phyloP scores from a whole-genome alignment of 1,140 invertebrate genomes.

The Dendrolimus kikuchii region DNA sequence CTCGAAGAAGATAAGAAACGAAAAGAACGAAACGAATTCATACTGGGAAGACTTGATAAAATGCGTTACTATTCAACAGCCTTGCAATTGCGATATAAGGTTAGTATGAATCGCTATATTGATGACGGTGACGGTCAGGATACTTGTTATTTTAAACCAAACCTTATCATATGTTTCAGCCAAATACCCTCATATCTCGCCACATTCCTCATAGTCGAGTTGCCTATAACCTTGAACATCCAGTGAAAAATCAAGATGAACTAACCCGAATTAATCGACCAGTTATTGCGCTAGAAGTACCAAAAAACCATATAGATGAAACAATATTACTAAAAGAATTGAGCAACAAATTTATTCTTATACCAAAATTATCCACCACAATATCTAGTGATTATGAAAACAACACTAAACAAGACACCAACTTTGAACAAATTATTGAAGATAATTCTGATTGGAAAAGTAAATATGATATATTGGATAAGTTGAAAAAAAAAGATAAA shows the following conservation, averaged over 20 bases:
- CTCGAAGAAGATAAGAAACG: conserved; percentile 60
- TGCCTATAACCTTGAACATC: neutral
- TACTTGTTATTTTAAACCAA: too few species aligned
- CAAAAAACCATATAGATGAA: conserved; percentile 21
- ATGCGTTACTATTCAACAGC: conserved; percentile 33
- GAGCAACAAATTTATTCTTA: conserved; percentile 56
- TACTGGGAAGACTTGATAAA: conserved; percentile 49
- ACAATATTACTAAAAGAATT: conserved; percentile 41
- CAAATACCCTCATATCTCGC: conserved; percentile 1
- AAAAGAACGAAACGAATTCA: conserved; percentile 55
- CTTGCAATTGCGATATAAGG: conserved; percentile 27
- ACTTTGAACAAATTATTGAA: conserved; percentile 3
- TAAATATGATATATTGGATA: conserved; percentile 57
- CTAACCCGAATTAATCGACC: neutral
- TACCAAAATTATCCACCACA: conserved; percentile 33
- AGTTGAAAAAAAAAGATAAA: conserved; percentile 48
- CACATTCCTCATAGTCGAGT: neutral
- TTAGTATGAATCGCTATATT: conserved; percentile 4
- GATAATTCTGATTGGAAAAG: conserved; percentile 48
- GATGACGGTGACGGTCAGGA: too few species aligned
- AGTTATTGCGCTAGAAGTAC: neutral
- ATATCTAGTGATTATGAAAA: neutral
- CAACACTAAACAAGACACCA: conserved; percentile 5
- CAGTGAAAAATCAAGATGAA: neutral
- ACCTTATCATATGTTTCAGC: neutral